Evolutionary conservation across 2,888 invertebrate species (phyloP), one percentile per base, ranked within the genome.

Genomic region (Fabriciana adippe): DNA sequence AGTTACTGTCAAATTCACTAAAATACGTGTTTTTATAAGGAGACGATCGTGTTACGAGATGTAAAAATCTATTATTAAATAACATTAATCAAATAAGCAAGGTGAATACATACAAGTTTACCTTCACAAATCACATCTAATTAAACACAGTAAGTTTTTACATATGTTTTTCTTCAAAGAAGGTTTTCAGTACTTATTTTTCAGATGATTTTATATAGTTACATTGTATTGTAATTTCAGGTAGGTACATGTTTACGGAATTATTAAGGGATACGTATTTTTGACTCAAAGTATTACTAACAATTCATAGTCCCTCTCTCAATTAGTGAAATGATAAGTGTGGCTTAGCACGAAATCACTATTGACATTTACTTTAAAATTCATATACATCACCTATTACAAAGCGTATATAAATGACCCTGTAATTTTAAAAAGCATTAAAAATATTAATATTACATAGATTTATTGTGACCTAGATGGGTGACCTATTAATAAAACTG

Each of bases 71-170:
- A 74, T 78, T 79, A 83, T 83, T 76, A 80, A 81, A 78, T 79
- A 75, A 74, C 81, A 87, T 89, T 86, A 87, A 89, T 89, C 88
- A 88, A 83, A 82, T 74, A 78, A 79, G 77, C 84, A 81, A 87
- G 86, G 86, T 83, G 78, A 75, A 45, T 66, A 81, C 79, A 75
- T 66, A 81, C 79, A 76, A 16, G 64, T 68, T 71, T 78, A 75
- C 87, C 85, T 87, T 87, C 82, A 76, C 73, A 78, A 76, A 78
- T 81, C 76, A 74, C 74, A 79, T 81, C 76, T 76, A 74, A 78
- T 11, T 73, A 59, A 47, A 4, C 16, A 6, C n/a, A 48, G 26
- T 47, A 59, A 16, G 48, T n/a, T n/a, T 48, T 59, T 59, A 48
- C 5, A 35, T 16, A 48, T 26, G 13, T 0, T 48, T 59, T 26